These are phyloP conservation scores for Platysteira castanea DNA, from an alignment of 2,113 vertebrate genomes.

Conservation along the genomic window DNA sequence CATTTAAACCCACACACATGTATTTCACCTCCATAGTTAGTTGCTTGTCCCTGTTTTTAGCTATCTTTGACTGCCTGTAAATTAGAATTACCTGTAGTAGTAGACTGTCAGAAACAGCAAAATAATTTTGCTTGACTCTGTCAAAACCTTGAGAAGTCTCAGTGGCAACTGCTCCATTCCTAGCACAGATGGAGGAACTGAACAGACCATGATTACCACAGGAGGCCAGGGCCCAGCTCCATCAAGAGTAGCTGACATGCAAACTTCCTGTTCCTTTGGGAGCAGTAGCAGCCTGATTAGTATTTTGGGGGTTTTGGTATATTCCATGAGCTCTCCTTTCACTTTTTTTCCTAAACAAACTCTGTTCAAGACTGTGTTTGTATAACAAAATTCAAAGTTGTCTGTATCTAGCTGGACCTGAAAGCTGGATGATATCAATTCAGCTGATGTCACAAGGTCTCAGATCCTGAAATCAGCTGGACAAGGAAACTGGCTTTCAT, in stretches of 20 bases:
- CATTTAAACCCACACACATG: background rate
- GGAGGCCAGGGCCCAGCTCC: accelerated
- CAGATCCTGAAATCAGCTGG: background rate
- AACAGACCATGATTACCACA: background rate
- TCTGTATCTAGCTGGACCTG: background rate
- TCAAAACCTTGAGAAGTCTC: background rate
- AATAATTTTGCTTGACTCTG: background rate
- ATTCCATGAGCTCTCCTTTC: background rate
- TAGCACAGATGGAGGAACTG: background rate
- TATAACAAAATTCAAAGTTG: background rate
- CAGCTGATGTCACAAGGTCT: background rate
- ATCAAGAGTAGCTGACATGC: background rate
- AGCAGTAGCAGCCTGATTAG: background rate
- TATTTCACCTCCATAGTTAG: background rate
- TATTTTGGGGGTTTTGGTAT: background rate
- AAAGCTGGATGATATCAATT: background rate
- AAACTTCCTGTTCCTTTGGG: background rate
- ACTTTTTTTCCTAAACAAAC: background rate
- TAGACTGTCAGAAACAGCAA: background rate
- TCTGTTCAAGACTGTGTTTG: background rate
- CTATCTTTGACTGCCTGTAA: background rate
- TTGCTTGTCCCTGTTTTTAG: background rate
- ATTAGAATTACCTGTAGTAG: background rate
- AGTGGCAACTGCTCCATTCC: background rate
- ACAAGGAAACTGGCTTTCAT: background rate